Percentiles rank a stretch among this genome's conserved stretches.
phyloP scores from a whole-genome alignment of 1,140 invertebrate genomes.

The Agrypnia vestita region DNA sequence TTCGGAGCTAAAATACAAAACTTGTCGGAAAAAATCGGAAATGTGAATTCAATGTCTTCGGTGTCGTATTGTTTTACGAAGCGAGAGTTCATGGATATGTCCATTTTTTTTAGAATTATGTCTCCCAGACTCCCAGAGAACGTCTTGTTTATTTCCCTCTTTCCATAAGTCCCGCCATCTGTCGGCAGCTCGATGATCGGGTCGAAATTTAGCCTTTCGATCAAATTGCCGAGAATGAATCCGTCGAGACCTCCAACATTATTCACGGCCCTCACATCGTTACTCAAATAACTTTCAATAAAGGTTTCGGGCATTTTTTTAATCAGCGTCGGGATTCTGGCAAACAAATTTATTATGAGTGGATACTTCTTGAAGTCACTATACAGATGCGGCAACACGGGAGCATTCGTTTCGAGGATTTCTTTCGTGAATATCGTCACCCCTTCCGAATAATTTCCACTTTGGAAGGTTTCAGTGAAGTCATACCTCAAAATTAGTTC shows the following conservation, averaged over 20 bases:
- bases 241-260: slow-evolving; percentile 63
- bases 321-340: slow-evolving; percentile 47
- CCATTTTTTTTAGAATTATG: slow-evolving; percentile 62
- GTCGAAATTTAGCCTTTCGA: slow-evolving; percentile 65
- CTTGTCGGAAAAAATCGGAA: slow-evolving; percentile 64
- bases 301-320: slow-evolving; percentile 7
- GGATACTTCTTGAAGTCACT: slow-evolving; percentile 58
- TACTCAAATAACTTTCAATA: slow-evolving; percentile 3
- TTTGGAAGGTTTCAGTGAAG: slow-evolving; percentile 3
- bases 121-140: slow-evolving; percentile 66
- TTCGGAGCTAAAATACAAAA: slow-evolving; percentile 68
- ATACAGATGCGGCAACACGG: neutral
- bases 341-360: slow-evolving; percentile 42
- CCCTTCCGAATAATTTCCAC: slow-evolving; percentile 11
- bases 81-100: slow-evolving; percentile 66
- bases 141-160: slow-evolving; percentile 62
- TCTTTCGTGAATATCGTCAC: slow-evolving; percentile 11
- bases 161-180: slow-evolving; percentile 62
- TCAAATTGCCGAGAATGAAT: slow-evolving; percentile 62
- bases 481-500: slow-evolving; percentile 38
- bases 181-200: slow-evolving; percentile 58
- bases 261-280: slow-evolving; percentile 37
- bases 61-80: slow-evolving; percentile 65
- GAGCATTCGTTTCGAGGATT: neutral
- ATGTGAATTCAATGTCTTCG: slow-evolving; percentile 64